These are phyloP conservation scores for Ferrisia virgata DNA, from an alignment of 2,888 invertebrate genomes.

Conservation along the genomic window DNA sequence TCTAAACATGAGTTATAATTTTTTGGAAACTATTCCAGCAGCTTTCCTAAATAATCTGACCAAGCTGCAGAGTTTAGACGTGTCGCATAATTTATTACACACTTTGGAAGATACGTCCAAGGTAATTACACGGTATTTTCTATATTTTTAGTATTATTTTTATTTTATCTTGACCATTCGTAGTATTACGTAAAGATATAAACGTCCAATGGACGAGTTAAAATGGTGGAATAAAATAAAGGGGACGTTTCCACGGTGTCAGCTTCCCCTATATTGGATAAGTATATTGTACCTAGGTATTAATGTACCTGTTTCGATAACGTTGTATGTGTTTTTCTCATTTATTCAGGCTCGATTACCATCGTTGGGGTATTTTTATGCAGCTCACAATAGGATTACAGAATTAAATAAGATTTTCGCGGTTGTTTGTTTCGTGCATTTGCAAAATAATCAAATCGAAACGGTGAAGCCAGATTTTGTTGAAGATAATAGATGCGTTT, in stretches of 20 bases:
- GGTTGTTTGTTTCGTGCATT: slow-evolving; percentile 73
- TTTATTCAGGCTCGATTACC: slow-evolving; percentile 71
- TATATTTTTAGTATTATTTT: no score
- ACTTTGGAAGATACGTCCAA: slow-evolving; percentile 79
- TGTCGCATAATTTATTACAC: slow-evolving; percentile 72
- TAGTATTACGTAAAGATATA: neutral
- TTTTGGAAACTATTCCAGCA: slow-evolving; percentile 68
- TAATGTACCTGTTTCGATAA: no score
- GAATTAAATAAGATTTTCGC: slow-evolving; percentile 77
- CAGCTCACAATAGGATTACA: slow-evolving; percentile 73
- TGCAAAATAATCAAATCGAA: slow-evolving; percentile 73
- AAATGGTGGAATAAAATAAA: neutral
- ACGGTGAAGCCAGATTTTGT: slow-evolving; percentile 71
- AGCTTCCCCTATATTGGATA: no score
- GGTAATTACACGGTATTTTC: slow-evolving; percentile 56
- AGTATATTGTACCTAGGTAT: no score
- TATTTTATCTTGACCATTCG: no score
- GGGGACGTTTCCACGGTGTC: no score
- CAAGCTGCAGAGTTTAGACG: slow-evolving; percentile 68
- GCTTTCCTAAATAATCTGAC: slow-evolving; percentile 77
- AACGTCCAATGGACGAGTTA: neutral
- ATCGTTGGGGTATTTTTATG: slow-evolving; percentile 70
- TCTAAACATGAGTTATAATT: slow-evolving; percentile 73
- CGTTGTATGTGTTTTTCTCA: neutral
- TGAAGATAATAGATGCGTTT: slow-evolving; percentile 71